Evolutionary conservation across 2,888 invertebrate species (phyloP).

Genomic region (Orchesella flavescens): DNA sequence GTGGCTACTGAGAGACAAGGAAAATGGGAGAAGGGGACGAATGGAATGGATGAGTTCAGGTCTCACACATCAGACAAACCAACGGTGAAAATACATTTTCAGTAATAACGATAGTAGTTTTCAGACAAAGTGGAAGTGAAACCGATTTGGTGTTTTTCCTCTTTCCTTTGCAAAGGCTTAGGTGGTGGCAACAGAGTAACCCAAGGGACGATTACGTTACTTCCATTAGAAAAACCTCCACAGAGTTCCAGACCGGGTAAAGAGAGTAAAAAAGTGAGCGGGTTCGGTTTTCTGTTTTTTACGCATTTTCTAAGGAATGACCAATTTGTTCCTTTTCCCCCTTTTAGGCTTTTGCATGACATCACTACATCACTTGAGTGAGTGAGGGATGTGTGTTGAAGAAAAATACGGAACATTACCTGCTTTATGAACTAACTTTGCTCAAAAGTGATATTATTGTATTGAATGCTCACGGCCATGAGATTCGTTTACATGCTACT

Average conservation of each 20-base stretch:
- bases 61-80: conserved; percentile 25
- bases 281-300: conserved; percentile 37
- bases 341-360: conserved; percentile 69
- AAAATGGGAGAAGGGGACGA: conserved; percentile 36
- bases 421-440: conserved; percentile 69
- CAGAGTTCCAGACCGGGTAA: conserved; percentile 52
- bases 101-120: conserved; percentile 43
- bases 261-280: conserved; percentile 28
- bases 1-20: conserved; percentile 53
- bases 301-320: conserved; percentile 66
- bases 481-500: too few relatives aligned
- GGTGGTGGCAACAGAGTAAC: conserved; percentile 68
- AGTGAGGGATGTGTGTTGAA: conserved; percentile 43
- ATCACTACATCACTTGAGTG: conserved; percentile 68
- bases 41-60: conserved; percentile 37
- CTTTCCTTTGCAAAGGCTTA: conserved; percentile 24
- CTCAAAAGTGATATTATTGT: conserved; percentile 53
- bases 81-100: conserved; percentile 47
- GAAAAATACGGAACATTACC: conserved; percentile 70
- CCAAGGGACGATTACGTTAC: conserved; percentile 71
- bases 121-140: conserved; percentile 33
- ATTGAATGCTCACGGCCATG: too few relatives aligned
- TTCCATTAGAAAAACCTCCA: conserved; percentile 68
- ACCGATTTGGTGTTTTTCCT: conserved; percentile 37
- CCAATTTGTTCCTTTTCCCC: conserved; percentile 71